Conservation (phyloP, 2,113 vertebrate species). For the Hystrix brachyura region DNA sequence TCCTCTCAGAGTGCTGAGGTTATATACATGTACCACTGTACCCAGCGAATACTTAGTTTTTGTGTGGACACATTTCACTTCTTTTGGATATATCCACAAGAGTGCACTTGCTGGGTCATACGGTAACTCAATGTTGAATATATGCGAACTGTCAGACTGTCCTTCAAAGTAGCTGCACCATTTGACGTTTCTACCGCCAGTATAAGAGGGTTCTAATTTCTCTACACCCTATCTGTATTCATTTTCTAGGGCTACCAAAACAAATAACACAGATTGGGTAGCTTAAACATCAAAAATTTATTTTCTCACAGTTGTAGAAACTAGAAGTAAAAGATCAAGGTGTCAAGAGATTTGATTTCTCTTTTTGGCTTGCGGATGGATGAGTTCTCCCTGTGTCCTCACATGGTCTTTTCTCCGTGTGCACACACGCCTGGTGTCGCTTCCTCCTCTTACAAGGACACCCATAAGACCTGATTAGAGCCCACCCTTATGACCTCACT, state of each 20-base stretch:
- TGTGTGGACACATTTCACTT: neutral
- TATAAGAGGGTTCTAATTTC: neutral
- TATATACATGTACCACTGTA: neutral
- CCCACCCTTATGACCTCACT: neutral
- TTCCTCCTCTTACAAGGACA: conserved; percentile 1
- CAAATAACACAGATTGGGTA: neutral
- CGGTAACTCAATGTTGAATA: neutral
- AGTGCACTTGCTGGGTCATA: neutral
- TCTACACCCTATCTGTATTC: neutral
- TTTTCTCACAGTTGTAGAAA: conserved; percentile 31
- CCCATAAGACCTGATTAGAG: neutral
- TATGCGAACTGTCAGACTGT: neutral
- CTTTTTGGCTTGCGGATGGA: neutral
- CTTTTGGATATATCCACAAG: neutral
- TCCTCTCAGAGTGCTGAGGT: neutral
- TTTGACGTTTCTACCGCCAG: neutral
- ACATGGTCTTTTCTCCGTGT: neutral
- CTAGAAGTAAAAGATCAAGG: neutral
- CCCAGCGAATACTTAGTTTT: neutral
- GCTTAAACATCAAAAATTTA: conserved; percentile 18
- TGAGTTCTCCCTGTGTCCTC: neutral
- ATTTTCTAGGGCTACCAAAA: conserved; percentile 47
- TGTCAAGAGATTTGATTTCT: conserved; percentile 35
- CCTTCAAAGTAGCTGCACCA: neutral
- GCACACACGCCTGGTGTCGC: neutral